A percentile compares a stretch with the other conserved stretches of the same genome.
These are phyloP conservation scores for Engystomops pustulosus DNA, from an alignment of 2,113 vertebrate genomes.

Conservation along the genomic window DNA sequence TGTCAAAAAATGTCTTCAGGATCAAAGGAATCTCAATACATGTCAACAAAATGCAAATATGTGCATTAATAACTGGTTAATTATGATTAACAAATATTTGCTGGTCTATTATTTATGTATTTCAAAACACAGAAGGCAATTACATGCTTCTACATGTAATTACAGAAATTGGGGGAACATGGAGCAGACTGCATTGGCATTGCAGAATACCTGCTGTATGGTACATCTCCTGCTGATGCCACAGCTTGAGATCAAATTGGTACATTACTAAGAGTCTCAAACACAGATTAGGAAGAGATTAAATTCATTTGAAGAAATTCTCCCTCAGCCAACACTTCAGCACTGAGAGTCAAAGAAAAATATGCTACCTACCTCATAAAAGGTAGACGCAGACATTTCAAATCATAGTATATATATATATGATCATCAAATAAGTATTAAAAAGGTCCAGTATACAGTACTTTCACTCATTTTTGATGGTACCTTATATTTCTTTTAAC, in stretches of 20 bases:
- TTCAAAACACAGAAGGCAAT: constrained; percentile 47
- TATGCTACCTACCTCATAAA: no score
- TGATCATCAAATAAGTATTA: no score
- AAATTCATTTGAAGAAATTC: constrained; percentile 38
- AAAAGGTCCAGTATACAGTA: no score
- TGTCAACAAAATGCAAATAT: not conserved
- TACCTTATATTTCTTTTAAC: no score
- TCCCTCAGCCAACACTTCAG: constrained; percentile 24
- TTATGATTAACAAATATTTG: constrained; percentile 43
- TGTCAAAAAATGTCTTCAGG: no score
- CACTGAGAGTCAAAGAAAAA: not conserved
- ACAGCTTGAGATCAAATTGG: constrained; percentile 50
- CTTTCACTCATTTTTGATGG: no score
- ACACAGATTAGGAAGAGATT: constrained; percentile 40
- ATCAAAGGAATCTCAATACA: no score
- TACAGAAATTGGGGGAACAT: constrained; percentile 21
- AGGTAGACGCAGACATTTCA: no score
- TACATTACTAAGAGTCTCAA: constrained; percentile 27
- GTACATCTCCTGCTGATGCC: constrained; percentile 41
- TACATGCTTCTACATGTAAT: constrained; percentile 38
- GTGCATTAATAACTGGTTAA: constrained; percentile 3
- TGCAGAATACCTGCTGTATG: constrained; percentile 36
- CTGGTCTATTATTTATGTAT: not conserved
- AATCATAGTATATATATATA: not conserved
- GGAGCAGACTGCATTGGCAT: not conserved